A percentile compares a stretch with the other conserved stretches of the same genome.
Evolutionary conservation across 2,888 invertebrate species (phyloP).

Genomic region (Adelphocoris suturalis): DNA sequence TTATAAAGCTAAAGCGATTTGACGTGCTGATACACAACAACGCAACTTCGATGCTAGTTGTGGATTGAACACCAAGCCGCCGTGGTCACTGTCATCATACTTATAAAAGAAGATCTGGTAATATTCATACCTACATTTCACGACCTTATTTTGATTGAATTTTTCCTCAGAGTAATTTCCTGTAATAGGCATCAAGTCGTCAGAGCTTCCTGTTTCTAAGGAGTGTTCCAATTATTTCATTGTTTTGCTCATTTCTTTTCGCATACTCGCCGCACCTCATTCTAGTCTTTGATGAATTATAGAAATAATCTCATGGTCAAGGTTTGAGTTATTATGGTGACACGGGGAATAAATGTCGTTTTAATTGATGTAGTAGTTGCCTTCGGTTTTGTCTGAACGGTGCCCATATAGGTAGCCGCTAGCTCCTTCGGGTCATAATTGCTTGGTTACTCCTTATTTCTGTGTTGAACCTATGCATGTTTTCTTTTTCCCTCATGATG

Average conservation of each 20-base stretch:
- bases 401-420: constrained; percentile 17
- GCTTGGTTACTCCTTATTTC: neutral
- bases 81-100: neutral
- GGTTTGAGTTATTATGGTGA: constrained; percentile 19
- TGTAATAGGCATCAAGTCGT: constrained; percentile 9
- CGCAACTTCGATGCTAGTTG: neutral
- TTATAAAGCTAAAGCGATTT: too few relatives aligned
- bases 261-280: neutral
- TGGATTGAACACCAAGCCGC: neutral
- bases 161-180: neutral
- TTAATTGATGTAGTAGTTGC: neutral
- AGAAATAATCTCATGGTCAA: constrained; percentile 36
- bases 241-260: neutral
- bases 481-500: neutral
- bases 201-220: neutral
- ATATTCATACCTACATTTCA: neutral
- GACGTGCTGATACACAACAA: neutral
- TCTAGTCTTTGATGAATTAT: neutral
- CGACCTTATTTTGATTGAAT: neutral
- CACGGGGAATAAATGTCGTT: constrained; percentile 18
- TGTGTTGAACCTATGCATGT: neutral
- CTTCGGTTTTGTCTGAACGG: neutral
- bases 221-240: constrained; percentile 20
- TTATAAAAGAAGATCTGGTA: neutral
- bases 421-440: neutral